Conservation (phyloP, 2,888 invertebrate species). For the Lasioglossum oenotherae region DNA sequence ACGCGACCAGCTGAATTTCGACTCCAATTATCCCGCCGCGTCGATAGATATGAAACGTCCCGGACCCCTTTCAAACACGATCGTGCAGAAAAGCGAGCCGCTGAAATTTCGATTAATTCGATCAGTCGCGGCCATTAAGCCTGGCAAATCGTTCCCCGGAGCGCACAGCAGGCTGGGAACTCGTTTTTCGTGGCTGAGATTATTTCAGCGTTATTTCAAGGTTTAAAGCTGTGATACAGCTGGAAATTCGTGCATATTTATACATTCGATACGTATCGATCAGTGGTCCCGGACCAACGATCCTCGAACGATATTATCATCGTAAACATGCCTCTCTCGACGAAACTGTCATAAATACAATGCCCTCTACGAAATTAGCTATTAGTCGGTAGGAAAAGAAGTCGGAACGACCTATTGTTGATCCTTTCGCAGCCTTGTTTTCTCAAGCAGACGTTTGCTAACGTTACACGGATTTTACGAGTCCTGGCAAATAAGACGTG, state of each 20-base stretch:
- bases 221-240: background rate
- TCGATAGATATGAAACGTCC: constrained; percentile 24
- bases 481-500: background rate
- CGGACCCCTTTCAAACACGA: constrained; percentile 3
- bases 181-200: background rate
- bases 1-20: constrained; percentile 25
- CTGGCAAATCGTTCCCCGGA: background rate
- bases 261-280: background rate
- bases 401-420: background rate
- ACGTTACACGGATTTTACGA: constrained; percentile 6
- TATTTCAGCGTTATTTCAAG: background rate
- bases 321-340: background rate
- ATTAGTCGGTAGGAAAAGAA: background rate
- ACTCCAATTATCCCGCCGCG: constrained; percentile 29
- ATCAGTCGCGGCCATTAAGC: background rate
- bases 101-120: constrained; percentile 15
- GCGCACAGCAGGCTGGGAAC: background rate
- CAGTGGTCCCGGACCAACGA: background rate
- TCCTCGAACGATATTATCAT: background rate
- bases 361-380: background rate
- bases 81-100: background rate
- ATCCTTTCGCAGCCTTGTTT: background rate
- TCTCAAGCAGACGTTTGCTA: background rate
- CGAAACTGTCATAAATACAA: background rate
- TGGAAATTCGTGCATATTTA: too few species aligned